Base-by-base conservation (phyloP, 2,113 vertebrate genomes). In the Apus apus region DNA sequence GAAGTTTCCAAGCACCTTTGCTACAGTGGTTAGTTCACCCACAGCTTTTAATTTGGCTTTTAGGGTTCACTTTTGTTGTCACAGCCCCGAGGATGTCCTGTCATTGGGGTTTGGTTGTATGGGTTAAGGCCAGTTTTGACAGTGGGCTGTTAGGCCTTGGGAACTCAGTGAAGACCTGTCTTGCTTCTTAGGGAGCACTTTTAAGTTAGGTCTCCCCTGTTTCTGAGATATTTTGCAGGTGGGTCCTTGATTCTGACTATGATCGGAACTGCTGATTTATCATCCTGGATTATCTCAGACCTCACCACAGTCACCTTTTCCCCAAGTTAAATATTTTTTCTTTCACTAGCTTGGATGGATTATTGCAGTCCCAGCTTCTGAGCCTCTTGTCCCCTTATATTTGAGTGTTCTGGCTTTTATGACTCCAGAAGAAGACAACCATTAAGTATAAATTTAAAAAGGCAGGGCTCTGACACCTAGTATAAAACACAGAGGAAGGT, bases 231-330 rank as follows among this genome's bases (percentile, higher is more conserved):
- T 65, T 94, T 76, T 83, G 8, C 34, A 60, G 10, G 6, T 53
- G 18, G 8, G 2, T 56, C 4, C 40, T 70, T 66, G 27, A 34
- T 61, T 58, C 16, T 56, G 8, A 30, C n/a, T 76, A 4, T 20
- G 11, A 36, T 64, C 0, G 0, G 25, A 77, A 5, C 19, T 45
- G 14, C 51, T 1, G 10, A 60, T 15, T 19, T 48, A 23, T 27
- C 12, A 40, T 21, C 19, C 22, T 50, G 50, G 22, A 25, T 43
- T 43, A 70, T 26, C 60, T 73, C 43, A 57, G 19, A 40, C 2
- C 16, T 81, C n/a, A 45, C 17, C 15, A 32, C 23, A 56, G 7
- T 5, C 26, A 19, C 4, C 1, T 72, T 67, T 56, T 68, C 12
- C 5, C 7, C 26, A 21, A 10, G 1, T 40, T 64, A 62, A 1